Base-by-base conservation (phyloP, 2,888 invertebrate genomes). In the Hetaerina titia region DNA sequence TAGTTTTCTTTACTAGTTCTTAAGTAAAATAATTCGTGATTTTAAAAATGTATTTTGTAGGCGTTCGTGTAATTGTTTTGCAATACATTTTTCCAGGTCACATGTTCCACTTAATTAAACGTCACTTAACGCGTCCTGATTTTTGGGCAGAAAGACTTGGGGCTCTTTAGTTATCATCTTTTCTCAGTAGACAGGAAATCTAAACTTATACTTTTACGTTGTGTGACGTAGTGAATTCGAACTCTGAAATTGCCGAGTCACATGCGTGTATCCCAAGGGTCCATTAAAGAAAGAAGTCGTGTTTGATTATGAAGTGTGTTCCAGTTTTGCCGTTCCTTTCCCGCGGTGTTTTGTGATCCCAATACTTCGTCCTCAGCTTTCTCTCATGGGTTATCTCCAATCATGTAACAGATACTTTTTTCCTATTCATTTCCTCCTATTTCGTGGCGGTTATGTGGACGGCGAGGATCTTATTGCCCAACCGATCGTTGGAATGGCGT, bases 191-290 rank as follows among this genome's bases (percentile, higher is more conserved):
- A 13, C 9, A 81, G 81, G 81, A 81, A 81, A 31, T 9, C 81
- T 81, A 11, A 11, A 6, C 31, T 81, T 81, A 13, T 17, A 45
- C 45, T 45, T 45, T 17, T 81, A 11, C 11, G 13, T 11, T 31
- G 81, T 81, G 25, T 31, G 81, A 81, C 81, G 81, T 81, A 81
- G 31, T 25, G 45, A 81, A 81, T 81, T 81, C 81, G 81, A 81
- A 81, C 81, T 81, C 15, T 8, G 81, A 81, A 81, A 25, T 81
- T 81, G 81, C 81, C 31, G 81, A 31, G 31, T 81, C 81, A 81
- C 15, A 11, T 1, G 31, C n/a, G 13, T 31, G 5, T 15, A 25
- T 81, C 81, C 11, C 2, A 4, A 5, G 81, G 81, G 31, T 31
- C 81, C 81, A 31, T 31, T 31, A 11, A 81, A 81, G 81, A 31